A percentile compares a stretch with the other conserved stretches of the same genome.
These are phyloP conservation scores for Chaenogobius annularis DNA, from an alignment of 2,113 vertebrate genomes.

Conservation along the genomic window DNA sequence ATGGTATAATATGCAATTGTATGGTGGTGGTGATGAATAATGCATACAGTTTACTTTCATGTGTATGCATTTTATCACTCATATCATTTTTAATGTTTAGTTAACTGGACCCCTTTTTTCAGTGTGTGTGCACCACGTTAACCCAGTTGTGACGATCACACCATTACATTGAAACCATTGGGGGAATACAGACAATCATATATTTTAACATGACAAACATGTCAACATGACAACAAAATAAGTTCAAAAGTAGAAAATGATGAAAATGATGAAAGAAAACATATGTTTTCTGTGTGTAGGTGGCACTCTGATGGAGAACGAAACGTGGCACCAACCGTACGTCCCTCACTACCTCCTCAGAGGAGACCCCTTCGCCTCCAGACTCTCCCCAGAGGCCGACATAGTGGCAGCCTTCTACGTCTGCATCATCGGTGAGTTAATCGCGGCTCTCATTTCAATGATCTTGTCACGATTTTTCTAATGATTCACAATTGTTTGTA, in stretches of 20 bases:
- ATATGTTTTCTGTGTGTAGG: background rate
- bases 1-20: background rate
- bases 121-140: background rate
- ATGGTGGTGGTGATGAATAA: background rate
- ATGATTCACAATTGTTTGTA: too few species aligned
- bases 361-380: slow-evolving; percentile 88
- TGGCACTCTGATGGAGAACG: slow-evolving; percentile 69
- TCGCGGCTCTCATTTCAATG: background rate
- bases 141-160: background rate
- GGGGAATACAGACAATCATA: too few species aligned
- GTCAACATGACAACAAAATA: too few species aligned
- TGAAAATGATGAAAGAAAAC: background rate
- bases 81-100: too few species aligned
- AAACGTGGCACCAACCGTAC: slow-evolving; percentile 60
- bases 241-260: too few species aligned
- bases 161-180: background rate
- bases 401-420: slow-evolving; percentile 88
- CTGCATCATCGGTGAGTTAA: slow-evolving; percentile 84
- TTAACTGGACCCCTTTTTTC: too few species aligned
- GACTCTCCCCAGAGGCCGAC: slow-evolving; percentile 88
- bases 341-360: slow-evolving; percentile 78
- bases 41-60: background rate
- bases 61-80: background rate
- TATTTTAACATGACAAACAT: too few species aligned
- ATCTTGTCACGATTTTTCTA: background rate